These are phyloP conservation scores for Stigmatopora nigra DNA, from an alignment of 2,113 vertebrate genomes.

Conservation along the genomic window DNA sequence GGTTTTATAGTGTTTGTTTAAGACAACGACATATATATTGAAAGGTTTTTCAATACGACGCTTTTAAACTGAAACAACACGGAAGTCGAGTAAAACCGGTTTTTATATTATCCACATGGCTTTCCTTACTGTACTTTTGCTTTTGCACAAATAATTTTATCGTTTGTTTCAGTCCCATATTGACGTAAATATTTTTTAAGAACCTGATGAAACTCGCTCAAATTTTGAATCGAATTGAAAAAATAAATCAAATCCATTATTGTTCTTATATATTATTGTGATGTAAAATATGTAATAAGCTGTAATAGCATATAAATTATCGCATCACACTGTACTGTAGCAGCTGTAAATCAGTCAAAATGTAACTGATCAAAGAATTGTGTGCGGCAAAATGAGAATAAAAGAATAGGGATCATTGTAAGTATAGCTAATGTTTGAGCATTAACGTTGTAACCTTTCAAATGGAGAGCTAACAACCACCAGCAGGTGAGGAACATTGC, in stretches of 20 bases:
- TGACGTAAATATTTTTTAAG: too few relatives aligned
- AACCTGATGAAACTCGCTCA: not conserved
- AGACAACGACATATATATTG: not conserved
- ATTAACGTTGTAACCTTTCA: not conserved
- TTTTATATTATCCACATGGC: too few relatives aligned
- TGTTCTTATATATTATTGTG: not conserved
- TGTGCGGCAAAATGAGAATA: not conserved
- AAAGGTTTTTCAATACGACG: not conserved
- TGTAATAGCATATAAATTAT: too few relatives aligned
- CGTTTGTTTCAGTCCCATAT: too few relatives aligned
- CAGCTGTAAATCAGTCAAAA: not conserved
- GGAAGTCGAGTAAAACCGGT: not conserved
- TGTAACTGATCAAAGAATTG: not conserved
- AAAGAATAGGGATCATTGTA: too few relatives aligned
- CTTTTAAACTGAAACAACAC: not conserved
- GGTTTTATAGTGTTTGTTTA: not conserved
- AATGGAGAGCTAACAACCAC: not conserved
- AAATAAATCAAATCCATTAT: not conserved
- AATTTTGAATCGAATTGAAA: not conserved
- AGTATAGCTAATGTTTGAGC: not conserved
- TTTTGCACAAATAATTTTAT: too few relatives aligned
- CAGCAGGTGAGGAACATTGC: slow-evolving; percentile 25
- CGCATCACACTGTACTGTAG: not conserved
- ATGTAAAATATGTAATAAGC: not conserved
- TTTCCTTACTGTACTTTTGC: not conserved